A percentile compares a stretch with the other conserved stretches of the same genome.
Evolutionary conservation across 2,113 vertebrate genomes (phyloP).

Genomic region (Tragulus kanchil): DNA sequence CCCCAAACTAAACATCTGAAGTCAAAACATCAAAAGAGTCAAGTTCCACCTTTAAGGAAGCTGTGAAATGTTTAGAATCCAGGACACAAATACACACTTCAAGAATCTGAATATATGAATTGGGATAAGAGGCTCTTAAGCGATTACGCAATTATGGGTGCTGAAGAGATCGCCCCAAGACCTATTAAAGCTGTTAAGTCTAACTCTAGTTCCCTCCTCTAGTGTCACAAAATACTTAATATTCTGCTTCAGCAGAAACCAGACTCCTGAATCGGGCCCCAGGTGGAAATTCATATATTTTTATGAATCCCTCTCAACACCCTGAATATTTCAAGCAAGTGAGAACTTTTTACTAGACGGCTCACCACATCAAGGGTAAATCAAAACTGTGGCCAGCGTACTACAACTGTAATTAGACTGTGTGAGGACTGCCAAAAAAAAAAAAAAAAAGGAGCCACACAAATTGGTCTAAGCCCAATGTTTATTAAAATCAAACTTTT

Average conservation of each 20-base stretch:
- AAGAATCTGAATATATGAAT: background rate
- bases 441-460: background rate
- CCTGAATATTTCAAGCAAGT: background rate
- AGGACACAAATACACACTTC: constrained; percentile 14
- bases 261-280: background rate
- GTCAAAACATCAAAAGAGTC: background rate
- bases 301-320: background rate
- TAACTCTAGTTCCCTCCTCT: background rate
- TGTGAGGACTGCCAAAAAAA: background rate
- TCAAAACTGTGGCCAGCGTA: background rate
- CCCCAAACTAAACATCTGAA: background rate
- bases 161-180: background rate
- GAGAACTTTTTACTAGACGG: constrained; percentile 5
- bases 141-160: background rate
- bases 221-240: background rate
- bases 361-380: background rate
- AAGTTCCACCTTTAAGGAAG: background rate
- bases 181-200: background rate
- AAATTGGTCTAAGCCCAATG: background rate
- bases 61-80: background rate
- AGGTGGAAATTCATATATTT: background rate
- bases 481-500: constrained; percentile 27
- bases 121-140: background rate
- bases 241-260: background rate
- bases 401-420: background rate